These are phyloP conservation scores for Manis javanica DNA, from an alignment of 2,797 vertebrate genomes.

Conservation along the genomic window DNA sequence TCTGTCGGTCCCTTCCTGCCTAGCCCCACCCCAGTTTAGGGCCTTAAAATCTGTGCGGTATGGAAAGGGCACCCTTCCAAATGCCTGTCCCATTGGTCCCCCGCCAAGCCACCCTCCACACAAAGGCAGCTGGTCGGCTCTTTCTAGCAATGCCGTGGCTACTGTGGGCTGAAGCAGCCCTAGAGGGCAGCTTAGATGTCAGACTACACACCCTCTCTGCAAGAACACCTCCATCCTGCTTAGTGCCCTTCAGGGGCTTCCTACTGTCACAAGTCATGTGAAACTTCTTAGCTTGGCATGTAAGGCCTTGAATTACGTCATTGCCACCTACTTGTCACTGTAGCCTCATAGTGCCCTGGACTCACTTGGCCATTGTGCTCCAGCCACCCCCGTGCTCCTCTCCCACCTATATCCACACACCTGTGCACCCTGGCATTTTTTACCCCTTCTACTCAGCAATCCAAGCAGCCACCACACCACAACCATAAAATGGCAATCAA, in stretches of 20 bases:
- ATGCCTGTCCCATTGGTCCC: fast-evolving
- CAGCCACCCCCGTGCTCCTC: fast-evolving
- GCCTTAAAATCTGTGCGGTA: fast-evolving
- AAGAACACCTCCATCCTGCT: fast-evolving
- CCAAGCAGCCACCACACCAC: neutral
- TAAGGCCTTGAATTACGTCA: too few relatives aligned
- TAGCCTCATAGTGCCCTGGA: fast-evolving
- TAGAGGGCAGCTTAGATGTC: fast-evolving
- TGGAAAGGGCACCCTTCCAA: fast-evolving
- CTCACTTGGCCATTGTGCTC: fast-evolving
- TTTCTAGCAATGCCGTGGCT: neutral
- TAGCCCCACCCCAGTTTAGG: neutral
- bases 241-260: fast-evolving
- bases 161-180: too few relatives aligned
- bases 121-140: neutral
- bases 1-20: neutral
- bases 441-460: fast-evolving
- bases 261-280: fast-evolving
- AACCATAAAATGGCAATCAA: fast-evolving
- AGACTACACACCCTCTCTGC: fast-evolving
- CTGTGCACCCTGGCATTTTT: fast-evolving
- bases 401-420: neutral
- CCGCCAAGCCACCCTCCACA: fast-evolving
- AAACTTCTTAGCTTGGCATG: neutral
- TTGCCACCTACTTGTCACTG: fast-evolving